phyloP scores from a whole-genome alignment of 2,888 invertebrate species.

The Ennomos fuscantarius region DNA sequence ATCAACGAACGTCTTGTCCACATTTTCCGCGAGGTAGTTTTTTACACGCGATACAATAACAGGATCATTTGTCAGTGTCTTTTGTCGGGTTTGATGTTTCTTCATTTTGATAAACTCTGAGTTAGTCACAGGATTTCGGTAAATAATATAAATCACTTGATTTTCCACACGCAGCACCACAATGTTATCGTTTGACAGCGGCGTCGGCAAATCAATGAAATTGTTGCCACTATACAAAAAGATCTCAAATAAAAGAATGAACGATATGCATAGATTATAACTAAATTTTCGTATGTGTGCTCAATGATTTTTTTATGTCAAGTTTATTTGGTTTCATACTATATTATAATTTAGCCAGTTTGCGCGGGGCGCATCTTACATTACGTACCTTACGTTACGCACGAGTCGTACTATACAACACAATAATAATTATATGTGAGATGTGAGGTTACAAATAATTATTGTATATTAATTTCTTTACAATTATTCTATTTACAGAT shows the following conservation, averaged over 20 bases:
- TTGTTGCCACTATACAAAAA: slow-evolving; percentile 54
- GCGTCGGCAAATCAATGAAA: slow-evolving; percentile 71
- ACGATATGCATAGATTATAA: background rate
- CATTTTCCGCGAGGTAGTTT: slow-evolving; percentile 92
- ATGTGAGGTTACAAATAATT: background rate
- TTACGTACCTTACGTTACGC: too few relatives aligned
- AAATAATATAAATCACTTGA: slow-evolving; percentile 37
- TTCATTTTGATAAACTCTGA: slow-evolving; percentile 64
- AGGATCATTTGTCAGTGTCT: slow-evolving; percentile 78
- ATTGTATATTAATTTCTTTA: background rate
- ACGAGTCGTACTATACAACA: too few relatives aligned
- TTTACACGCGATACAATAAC: slow-evolving; percentile 86
- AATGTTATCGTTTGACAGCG: slow-evolving; percentile 59
- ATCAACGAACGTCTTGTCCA: slow-evolving; percentile 92
- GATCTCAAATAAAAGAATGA: background rate
- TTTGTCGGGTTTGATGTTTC: slow-evolving; percentile 80
- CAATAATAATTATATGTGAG: too few relatives aligned
- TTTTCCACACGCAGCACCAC: slow-evolving; percentile 55
- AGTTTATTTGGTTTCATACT: too few relatives aligned
- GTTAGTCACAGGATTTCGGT: slow-evolving; percentile 16
- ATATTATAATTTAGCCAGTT: too few relatives aligned
- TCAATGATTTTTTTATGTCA: too few relatives aligned
- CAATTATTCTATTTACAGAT: slow-evolving; percentile 52
- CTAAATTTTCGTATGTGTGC: too few relatives aligned
- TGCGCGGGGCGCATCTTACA: too few relatives aligned